These are phyloP conservation scores for Malurus leucopterus DNA, from an alignment of 2,797 vertebrate genomes.

Conservation along the genomic window DNA sequence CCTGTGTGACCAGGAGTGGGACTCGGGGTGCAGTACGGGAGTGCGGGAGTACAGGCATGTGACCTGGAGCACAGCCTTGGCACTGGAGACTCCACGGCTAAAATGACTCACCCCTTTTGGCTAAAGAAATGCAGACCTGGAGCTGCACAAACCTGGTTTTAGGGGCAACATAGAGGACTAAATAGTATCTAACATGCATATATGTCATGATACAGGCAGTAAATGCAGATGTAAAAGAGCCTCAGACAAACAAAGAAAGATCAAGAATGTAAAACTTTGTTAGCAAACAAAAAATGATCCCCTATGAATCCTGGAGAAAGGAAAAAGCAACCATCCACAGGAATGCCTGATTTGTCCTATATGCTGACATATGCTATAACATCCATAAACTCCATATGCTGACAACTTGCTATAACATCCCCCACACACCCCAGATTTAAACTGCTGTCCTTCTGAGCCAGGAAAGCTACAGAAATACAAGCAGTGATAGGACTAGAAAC, in stretches of 20 bases:
- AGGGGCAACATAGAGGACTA: not conserved
- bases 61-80: not conserved
- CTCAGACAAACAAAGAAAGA: not conserved
- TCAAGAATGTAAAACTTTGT: not conserved
- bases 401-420: not conserved
- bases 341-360: not conserved
- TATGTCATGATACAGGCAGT: accelerated
- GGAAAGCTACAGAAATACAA: not conserved
- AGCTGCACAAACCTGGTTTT: not conserved
- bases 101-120: accelerated
- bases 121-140: not conserved
- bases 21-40: accelerated
- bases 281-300: not conserved
- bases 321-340: not conserved
- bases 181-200: not conserved
- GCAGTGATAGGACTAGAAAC: not conserved
- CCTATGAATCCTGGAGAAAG: not conserved
- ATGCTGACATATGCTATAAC: not conserved
- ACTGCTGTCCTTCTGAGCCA: not conserved
- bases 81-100: not conserved
- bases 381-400: not conserved
- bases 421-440: not conserved
- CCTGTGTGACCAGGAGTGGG: not conserved
- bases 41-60: accelerated
- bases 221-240: not conserved